Percentiles rank a stretch among this genome's conserved stretches.
phyloP scores from a whole-genome alignment of 2,797 vertebrate genomes.

The Coccyzus lansbergi region DNA sequence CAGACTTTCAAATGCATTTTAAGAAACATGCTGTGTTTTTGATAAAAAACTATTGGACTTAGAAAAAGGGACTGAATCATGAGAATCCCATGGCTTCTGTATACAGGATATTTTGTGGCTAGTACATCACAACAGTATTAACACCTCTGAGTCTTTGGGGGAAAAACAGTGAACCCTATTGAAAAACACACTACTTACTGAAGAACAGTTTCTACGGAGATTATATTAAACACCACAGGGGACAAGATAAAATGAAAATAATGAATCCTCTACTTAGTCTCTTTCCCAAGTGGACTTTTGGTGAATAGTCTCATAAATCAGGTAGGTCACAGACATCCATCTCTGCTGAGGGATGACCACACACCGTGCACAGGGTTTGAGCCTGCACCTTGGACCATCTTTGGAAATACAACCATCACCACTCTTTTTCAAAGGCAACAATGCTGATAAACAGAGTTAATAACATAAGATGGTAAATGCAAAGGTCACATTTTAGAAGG shows the following conservation, averaged over 20 bases:
- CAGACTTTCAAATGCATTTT: background rate
- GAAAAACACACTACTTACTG: background rate
- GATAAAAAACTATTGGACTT: background rate
- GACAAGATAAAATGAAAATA: background rate
- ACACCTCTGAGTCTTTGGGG: background rate
- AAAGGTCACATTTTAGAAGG: background rate
- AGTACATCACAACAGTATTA: background rate
- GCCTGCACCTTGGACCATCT: no score
- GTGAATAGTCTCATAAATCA: background rate
- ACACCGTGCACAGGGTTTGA: rapidly evolving
- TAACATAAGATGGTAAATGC: background rate
- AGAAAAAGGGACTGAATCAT: background rate
- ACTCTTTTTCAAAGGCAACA: background rate
- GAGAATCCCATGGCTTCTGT: background rate
- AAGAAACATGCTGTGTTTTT: background rate
- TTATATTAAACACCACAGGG: background rate
- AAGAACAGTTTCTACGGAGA: background rate
- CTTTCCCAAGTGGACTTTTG: background rate
- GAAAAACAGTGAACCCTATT: background rate
- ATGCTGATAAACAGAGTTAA: background rate
- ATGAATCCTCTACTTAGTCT: background rate
- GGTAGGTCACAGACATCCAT: background rate
- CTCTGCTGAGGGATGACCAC: background rate
- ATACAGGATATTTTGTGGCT: background rate
- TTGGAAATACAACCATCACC: background rate